Conservation (phyloP, 2,797 vertebrate genomes). For the Rhinatrema bivittatum region DNA sequence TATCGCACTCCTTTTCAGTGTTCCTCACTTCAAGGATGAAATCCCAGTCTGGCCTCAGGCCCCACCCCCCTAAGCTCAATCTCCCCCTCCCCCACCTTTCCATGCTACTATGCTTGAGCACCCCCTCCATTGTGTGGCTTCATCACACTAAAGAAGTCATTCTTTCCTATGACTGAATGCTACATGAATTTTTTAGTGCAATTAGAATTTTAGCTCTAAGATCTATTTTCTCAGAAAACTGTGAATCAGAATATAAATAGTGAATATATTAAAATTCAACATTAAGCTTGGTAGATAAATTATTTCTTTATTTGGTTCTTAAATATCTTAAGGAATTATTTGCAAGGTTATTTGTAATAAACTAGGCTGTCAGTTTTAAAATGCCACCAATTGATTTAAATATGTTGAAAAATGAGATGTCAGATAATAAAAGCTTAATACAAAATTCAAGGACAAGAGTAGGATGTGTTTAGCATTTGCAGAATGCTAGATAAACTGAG, state of each 20-base stretch:
- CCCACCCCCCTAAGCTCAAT: too few relatives aligned
- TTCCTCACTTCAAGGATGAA: too few relatives aligned
- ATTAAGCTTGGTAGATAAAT: background rate
- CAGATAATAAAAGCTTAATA: slow-evolving; percentile 1
- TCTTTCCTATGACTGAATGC: too few relatives aligned
- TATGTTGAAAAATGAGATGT: background rate
- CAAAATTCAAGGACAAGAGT: background rate
- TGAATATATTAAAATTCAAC: background rate
- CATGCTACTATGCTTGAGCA: too few relatives aligned
- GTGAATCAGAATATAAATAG: background rate
- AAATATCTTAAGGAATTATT: too few relatives aligned
- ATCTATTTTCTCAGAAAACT: background rate
- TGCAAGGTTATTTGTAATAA: background rate
- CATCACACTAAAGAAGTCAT: too few relatives aligned
- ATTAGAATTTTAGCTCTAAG: too few relatives aligned
- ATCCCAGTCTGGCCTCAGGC: too few relatives aligned
- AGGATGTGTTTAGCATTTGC: background rate
- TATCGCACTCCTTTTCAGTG: too few relatives aligned
- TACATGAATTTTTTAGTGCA: too few relatives aligned
- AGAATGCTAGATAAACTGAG: slow-evolving; percentile 20
- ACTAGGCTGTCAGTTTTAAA: background rate
- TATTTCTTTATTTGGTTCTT: background rate
- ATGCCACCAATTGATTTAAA: background rate
- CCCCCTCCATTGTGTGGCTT: too few relatives aligned
- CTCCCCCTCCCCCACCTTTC: too few relatives aligned